phyloP scores from a whole-genome alignment of 1,140 invertebrate genomes.

The Bathynomus jamesi region DNA sequence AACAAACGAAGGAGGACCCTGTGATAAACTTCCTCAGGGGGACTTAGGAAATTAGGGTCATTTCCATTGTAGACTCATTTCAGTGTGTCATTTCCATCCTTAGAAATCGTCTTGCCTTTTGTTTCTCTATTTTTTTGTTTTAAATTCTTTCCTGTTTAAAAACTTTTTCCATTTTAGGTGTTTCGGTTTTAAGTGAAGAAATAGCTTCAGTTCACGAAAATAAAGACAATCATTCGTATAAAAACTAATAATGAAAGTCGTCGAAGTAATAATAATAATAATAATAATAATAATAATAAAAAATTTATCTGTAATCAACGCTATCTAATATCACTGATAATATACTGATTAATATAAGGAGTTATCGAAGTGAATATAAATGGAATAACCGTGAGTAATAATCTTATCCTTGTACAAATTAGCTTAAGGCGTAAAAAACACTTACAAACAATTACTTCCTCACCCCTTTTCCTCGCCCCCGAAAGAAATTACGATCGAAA shows the following conservation, averaged over 20 bases:
- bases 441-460: too few species aligned
- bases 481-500: too few species aligned
- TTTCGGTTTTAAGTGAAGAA: not conserved
- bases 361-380: not conserved
- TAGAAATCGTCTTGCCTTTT: not conserved
- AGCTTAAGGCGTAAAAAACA: too few species aligned
- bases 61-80: too few species aligned
- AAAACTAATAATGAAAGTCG: not conserved
- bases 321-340: not conserved
- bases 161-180: not conserved
- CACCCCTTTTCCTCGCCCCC: too few species aligned
- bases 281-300: slow-evolving; percentile 1
- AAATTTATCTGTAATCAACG: not conserved
- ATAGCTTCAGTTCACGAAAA: too few species aligned
- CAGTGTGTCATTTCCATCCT: not conserved
- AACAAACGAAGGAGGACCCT: not conserved
- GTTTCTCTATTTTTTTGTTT: not conserved
- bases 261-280: not conserved
- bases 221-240: not conserved
- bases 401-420: slow-evolving; percentile 1
- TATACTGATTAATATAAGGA: not conserved
- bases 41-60: not conserved
- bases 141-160: not conserved
- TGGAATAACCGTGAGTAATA: not conserved
- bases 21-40: not conserved